Conservation (phyloP, 2,797 vertebrate genomes). For the Alfaro cultratus region DNA sequence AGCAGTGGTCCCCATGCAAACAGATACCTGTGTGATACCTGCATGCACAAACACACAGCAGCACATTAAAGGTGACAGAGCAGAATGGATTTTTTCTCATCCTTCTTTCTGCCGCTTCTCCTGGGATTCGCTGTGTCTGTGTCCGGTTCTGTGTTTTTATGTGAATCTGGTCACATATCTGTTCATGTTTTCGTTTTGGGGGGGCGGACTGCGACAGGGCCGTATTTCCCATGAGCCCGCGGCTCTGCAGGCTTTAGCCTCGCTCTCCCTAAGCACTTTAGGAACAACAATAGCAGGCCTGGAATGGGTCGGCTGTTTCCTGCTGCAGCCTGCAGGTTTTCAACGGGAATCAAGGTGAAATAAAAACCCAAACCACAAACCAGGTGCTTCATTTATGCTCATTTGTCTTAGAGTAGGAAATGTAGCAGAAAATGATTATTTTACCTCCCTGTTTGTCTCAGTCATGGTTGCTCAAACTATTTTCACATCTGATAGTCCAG, state of each 20-base stretch:
- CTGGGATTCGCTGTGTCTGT: slow-evolving; percentile 26
- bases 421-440: background rate
- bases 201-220: slow-evolving; percentile 81
- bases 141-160: slow-evolving; percentile 23
- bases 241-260: slow-evolving; percentile 84
- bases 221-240: slow-evolving; percentile 84
- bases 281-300: slow-evolving; percentile 83
- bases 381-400: no score
- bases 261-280: slow-evolving; percentile 83
- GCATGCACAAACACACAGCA: slow-evolving; percentile 13
- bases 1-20: background rate
- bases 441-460: background rate
- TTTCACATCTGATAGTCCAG: background rate
- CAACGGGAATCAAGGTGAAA: background rate
- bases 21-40: background rate
- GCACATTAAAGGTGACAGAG: slow-evolving; percentile 26
- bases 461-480: background rate
- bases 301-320: slow-evolving; percentile 55
- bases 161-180: slow-evolving; percentile 35
- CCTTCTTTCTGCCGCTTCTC: slow-evolving; percentile 47
- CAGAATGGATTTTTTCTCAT: slow-evolving; percentile 78
- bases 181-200: slow-evolving; percentile 11
- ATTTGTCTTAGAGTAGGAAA: background rate
- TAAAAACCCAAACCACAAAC: slow-evolving; percentile 2
- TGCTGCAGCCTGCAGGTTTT: slow-evolving; percentile 48